Percentiles rank a stretch among this genome's conserved stretches.
Evolutionary conservation across 92 coral and sea anemone species (phyloP).

Genomic region (Diadumene lineata): DNA sequence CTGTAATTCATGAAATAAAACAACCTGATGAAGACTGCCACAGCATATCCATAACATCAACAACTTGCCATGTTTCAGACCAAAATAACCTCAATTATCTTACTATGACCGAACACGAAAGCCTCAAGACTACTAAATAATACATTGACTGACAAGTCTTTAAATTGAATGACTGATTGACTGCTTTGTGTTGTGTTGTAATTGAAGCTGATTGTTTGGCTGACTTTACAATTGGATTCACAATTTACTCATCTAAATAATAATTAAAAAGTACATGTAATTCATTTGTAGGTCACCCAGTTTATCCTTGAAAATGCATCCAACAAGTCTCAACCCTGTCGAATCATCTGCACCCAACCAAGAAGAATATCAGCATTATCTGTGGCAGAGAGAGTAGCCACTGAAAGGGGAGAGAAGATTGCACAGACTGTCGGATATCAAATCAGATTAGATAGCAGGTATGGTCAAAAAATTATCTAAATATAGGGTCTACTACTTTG

Average conservation of each 20-base stretch:
- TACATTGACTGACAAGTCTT: not conserved
- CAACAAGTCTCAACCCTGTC: slow-evolving; percentile 71
- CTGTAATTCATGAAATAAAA: too few species aligned
- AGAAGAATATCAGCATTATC: slow-evolving; percentile 97
- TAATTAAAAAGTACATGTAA: not conserved
- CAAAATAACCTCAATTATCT: too few species aligned
- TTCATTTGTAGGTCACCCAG: slow-evolving; percentile 77
- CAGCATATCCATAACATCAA: too few species aligned
- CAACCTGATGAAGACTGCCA: too few species aligned
- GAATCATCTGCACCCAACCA: slow-evolving; percentile 94
- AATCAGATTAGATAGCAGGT: slow-evolving; percentile 96
- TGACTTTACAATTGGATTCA: too few species aligned
- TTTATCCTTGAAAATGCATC: slow-evolving; percentile 77
- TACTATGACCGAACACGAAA: not conserved
- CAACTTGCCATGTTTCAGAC: too few species aligned
- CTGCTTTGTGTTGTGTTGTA: too few species aligned
- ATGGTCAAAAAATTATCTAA: too few species aligned
- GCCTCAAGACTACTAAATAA: not conserved
- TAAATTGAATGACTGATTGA: not conserved
- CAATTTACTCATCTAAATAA: not conserved
- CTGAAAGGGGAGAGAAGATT: slow-evolving; percentile 91
- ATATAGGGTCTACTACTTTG: too few species aligned
- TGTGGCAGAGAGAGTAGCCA: slow-evolving; percentile 94
- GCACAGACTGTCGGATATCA: slow-evolving; percentile 97
- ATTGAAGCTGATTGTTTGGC: too few species aligned